Evolutionary conservation across 2,113 vertebrate species (phyloP), one percentile per base, ranked within the genome.

Genomic region (Laticauda laticaudata): DNA sequence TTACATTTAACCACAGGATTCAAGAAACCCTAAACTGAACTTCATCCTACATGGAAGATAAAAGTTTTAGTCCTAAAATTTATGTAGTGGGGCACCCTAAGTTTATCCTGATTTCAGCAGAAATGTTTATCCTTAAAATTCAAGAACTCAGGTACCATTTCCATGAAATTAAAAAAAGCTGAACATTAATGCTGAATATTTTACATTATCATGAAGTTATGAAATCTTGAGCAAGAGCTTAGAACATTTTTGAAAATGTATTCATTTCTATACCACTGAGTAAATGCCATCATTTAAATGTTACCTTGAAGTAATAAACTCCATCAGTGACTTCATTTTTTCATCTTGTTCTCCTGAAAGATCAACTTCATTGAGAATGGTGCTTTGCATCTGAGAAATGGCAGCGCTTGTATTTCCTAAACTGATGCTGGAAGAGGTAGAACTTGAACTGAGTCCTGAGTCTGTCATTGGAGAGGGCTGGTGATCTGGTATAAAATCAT

Each of bases 391-490:
- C 91, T 99, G 98, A 89, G 99, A 98, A 94, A 99, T 96, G 96
- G 98, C 98, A 29, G 98, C 95, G 43, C 98, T 98, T 95, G 97
- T 97, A 93, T 98, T 97, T 92, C 99, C 99, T 86, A 99, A 98
- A 96, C 99, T 99, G 97, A 99, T 99, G 95, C 99, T 99, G 97
- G 99, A 99, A 93, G 99, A 99, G 89, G 99, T 99, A 98, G 99
- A 99, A 97, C 99, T 99, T 90, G 98, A 99, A 97, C 99, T 99
- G 95, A 99, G 98, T 97, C 99, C 99, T 85, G 99, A 99, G 98
- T 99, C 99, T 0, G 99, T 99, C 99, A 99, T 99, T 14, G 99
- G 99, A 92, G 99, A 99, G 57, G 99, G 98, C 97, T 99, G 99
- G 97, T 98, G 98, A 89, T 99, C 99, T 24, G 99, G 98, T 96